phyloP scores from a whole-genome alignment of 2,888 invertebrate genomes.

The Timandra comae region DNA sequence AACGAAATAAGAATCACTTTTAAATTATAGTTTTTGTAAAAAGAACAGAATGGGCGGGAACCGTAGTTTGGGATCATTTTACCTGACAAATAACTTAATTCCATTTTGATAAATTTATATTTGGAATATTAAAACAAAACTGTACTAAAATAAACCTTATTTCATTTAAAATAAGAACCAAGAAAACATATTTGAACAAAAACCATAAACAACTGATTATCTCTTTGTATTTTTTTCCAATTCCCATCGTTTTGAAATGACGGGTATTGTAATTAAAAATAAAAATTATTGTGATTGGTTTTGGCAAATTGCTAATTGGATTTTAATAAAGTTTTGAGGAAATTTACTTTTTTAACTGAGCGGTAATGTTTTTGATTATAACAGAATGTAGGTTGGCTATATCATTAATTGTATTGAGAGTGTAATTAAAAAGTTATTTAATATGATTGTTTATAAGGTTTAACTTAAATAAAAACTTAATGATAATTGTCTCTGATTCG shows the following conservation, averaged over 20 bases:
- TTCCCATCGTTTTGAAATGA: constrained; percentile 29
- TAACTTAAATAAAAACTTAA: too few species aligned
- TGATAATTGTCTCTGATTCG: too few species aligned
- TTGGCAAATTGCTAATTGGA: constrained; percentile 71
- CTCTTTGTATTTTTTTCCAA: too few species aligned
- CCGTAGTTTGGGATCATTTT: constrained; percentile 40
- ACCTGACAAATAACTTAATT: constrained; percentile 63
- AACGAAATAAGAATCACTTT: constrained; percentile 16
- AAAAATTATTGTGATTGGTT: constrained; percentile 72
- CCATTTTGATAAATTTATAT: constrained; percentile 15
- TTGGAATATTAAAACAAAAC: constrained; percentile 1
- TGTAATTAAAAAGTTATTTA: too few species aligned
- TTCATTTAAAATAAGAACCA: not conserved
- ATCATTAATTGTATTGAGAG: too few species aligned
- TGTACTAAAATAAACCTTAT: not conserved
- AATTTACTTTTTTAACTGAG: constrained; percentile 21
- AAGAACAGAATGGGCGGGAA: constrained; percentile 13
- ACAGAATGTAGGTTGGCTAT: too few species aligned
- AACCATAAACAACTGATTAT: not conserved
- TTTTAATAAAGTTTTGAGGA: constrained; percentile 31
- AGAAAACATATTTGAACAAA: too few species aligned
- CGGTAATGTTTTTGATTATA: constrained; percentile 12
- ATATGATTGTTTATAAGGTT: too few species aligned
- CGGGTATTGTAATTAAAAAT: constrained; percentile 59
- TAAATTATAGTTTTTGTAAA: constrained; percentile 14